Base-by-base conservation (phyloP, 2,888 invertebrate genomes). In the Mylabris sibirica region DNA sequence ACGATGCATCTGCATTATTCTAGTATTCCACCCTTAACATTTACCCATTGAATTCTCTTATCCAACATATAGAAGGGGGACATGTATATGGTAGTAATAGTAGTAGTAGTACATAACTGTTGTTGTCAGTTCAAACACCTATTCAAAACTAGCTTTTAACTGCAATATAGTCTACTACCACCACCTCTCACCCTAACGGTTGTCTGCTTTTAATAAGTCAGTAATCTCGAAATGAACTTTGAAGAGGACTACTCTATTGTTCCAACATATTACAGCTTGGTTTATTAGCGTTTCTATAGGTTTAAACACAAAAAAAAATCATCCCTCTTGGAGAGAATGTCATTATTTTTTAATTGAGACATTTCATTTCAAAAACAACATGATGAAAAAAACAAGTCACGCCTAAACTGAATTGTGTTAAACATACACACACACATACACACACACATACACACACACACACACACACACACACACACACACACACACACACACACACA, bases 141-240 rank as follows among this genome's bases (percentile, higher is more conserved):
- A 71, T 73, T 71, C 71, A 73, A 30, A 67, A 69, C 65, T 71
- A 71, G 71, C 67, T 70, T 72, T 70, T 69, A 69, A 65, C 57
- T 66, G 38, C 60, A 61, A 62, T 49, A 49, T 22, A 49, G 30
- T 4, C 30, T 30, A 30, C 30, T 5, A 30, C 30, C 30, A 30
- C 30, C 30, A 30, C 30, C 30, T 30, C n/a, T 6, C 11, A 53
- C 57, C 57, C 57, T n/a, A 57, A 57, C n/a, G 67, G 65, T 68
- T 68, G 67, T 70, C 67, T 68, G 71, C 68, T 67, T 71, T 71
- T 72, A 72, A 72, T 67, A 71, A 73, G 68, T 72, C 67, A 69
- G 66, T 69, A 69, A 69, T 69, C 65, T 69, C 60, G 49, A 63
- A 69, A 69, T 69, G 69, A 69, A 69, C 66, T 69, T 66, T 66